Conservation (phyloP, 2,113 vertebrate genomes). For the Calidris pygmaea region DNA sequence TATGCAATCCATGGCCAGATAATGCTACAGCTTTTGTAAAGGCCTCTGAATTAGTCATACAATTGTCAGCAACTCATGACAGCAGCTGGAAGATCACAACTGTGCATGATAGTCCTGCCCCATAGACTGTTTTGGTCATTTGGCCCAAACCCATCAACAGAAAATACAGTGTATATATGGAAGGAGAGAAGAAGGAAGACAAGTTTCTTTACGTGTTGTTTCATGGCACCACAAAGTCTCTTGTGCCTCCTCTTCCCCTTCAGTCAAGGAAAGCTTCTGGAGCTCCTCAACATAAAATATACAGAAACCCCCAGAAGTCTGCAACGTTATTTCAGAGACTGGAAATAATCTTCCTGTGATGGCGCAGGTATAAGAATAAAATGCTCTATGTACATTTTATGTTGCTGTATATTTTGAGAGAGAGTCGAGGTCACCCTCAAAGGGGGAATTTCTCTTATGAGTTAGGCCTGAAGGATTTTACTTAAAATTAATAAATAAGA, state of each 20-base stretch:
- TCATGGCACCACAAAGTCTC: background rate
- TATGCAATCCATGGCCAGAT: background rate
- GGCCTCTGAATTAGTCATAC: background rate
- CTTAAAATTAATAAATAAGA: slow-evolving; percentile 45
- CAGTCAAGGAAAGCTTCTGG: background rate
- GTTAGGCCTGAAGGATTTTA: background rate
- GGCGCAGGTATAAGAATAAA: background rate
- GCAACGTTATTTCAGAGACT: slow-evolving; percentile 24
- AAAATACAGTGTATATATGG: background rate
- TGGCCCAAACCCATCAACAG: background rate
- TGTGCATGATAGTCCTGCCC: background rate
- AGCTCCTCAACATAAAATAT: background rate
- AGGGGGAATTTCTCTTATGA: slow-evolving; percentile 27
- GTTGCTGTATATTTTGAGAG: slow-evolving; percentile 35
- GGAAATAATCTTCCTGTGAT: slow-evolving; percentile 49
- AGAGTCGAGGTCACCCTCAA: background rate
- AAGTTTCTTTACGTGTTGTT: background rate
- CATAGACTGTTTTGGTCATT: background rate
- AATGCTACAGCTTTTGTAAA: background rate
- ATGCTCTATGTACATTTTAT: slow-evolving; percentile 23
- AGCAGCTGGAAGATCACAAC: background rate
- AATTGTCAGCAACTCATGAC: background rate
- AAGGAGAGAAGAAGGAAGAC: background rate
- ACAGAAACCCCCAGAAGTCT: slow-evolving; percentile 13
- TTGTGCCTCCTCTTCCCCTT: background rate